Base-by-base conservation (phyloP, 2,797 vertebrate genomes). In the Pogonophryne albipinna region DNA sequence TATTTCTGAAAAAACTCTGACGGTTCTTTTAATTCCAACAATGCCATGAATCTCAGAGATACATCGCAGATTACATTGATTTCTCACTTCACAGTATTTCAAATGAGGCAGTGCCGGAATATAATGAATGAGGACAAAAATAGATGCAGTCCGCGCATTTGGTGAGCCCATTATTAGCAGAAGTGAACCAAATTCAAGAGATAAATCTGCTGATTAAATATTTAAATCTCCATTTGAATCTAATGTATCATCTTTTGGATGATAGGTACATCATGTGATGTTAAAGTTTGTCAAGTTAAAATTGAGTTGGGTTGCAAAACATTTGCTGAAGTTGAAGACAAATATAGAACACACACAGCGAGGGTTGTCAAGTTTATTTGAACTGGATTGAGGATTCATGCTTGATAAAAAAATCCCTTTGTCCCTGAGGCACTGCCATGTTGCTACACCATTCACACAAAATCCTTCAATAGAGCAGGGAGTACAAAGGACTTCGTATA, bases 121-220 rank as follows among this genome's bases (percentile, higher is more conserved):
- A 73, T 80, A 73, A 78, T 69, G 45, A 86, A 76, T 76, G 73
- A 79, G 60, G 66, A 78, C 74, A 49, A 89, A 86, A 93, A 90
- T 90, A 89, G 87, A 89, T 60, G 47, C 49, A 74, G 74, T 66
- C 71, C 20, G 58, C 57, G 82, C 55, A 88, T 90, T 82, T 79
- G 47, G 55, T 53, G 57, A 52, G 68, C 65, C 65, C 73, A 87
- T 92, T 82, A 85, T 79, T 76, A 81, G 76, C 72, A 57, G 57
- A 74, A 47, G 10, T 58, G 57, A 87, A 38, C 72, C 45, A 74
- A 81, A 77, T 82, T 85, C 72, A 74, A 44, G 41, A 83, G 76
- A 90, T 50, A 89, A 84, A 92, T 89, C 74, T 58, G 55, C 15
- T 66, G 44, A 82, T 92, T 85, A 91, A 92, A 91, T 77, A 91